Base-by-base conservation (phyloP, 2,113 vertebrate species). In the Petromus typicus region DNA sequence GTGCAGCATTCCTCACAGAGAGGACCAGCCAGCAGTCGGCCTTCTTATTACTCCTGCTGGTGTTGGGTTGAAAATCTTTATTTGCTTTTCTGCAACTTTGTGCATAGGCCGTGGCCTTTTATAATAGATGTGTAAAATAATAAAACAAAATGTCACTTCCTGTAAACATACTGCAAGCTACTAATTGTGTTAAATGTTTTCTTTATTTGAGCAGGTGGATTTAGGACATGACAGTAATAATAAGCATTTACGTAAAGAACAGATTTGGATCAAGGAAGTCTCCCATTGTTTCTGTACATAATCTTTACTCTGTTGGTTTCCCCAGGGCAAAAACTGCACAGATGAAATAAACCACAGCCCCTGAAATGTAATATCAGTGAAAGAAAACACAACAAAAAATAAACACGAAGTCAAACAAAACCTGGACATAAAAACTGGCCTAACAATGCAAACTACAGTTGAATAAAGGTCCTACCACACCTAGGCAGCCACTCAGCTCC, bases 221-320 rank as follows among this genome's bases (percentile, higher is more conserved):
- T 95, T 94, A 86, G 57, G 81, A 57, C 51, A 81, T 88, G 63
- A 67, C 43, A 86, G 48, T 76, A 91, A 87, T 91, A 89, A 94
- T 73, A 93, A 96, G 73, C 4, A 45, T 23, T 93, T 27, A 48
- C 69, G 48, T 94, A 61, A 89, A 94, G 81, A 84, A 75, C 3
- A 94, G 86, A 95, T 94, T 95, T 94, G 90, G 51, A 94, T 89
- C 86, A 90, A 96, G 87, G 30, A 96, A 97, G 85, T 84, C 79
- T 93, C 76, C 59, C 48, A 71, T 37, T 69, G 83, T 63, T 83
- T 89, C 45, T 32, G 63, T 86, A 43, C 95, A 25, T 91, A 84
- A 86, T 95, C 67, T 95, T 97, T 64, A 95, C 25, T 71, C 64
- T 97, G 59, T 64, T 96, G 43, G 45, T 63, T 96, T 96, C 92